A percentile compares a stretch with the other conserved stretches of the same genome.
phyloP scores from a whole-genome alignment of 2,113 vertebrate genomes.

The Thamnaconus septentrionalis region DNA sequence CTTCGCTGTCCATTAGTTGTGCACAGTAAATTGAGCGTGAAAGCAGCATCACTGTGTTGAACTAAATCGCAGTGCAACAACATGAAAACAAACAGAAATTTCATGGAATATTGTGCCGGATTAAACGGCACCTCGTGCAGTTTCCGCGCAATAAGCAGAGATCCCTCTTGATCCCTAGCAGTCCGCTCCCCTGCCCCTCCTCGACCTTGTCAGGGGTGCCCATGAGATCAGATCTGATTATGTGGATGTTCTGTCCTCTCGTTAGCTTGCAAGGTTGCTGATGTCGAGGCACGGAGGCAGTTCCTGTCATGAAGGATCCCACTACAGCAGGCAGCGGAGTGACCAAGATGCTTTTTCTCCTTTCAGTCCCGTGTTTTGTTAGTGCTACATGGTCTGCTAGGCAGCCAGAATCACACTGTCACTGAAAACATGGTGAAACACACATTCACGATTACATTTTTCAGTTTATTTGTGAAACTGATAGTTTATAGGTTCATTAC shows the following conservation, averaged over 20 bases:
- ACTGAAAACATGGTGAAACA: not conserved
- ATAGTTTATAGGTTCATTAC: not conserved
- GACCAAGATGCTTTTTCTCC: not conserved
- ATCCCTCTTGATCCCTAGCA: too few species aligned
- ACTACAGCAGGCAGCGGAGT: too few species aligned
- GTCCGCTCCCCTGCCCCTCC: not conserved
- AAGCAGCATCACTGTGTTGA: too few species aligned
- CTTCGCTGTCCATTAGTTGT: too few species aligned
- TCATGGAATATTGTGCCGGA: not conserved
- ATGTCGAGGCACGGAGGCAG: not conserved
- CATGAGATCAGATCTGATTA: constrained; percentile 10
- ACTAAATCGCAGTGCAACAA: too few species aligned
- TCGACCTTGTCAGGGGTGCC: not conserved
- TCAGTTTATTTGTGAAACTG: not conserved
- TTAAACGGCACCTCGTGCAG: too few species aligned
- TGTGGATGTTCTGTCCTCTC: not conserved
- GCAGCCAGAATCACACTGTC: not conserved
- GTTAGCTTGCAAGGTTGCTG: constrained; percentile 9
- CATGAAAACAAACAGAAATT: too few species aligned
- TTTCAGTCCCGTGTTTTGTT: constrained; percentile 20
- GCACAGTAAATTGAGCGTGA: too few species aligned
- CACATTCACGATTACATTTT: not conserved
- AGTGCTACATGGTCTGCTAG: constrained; percentile 9
- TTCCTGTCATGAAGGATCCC: not conserved
- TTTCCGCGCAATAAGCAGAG: too few species aligned